Conservation (phyloP, 2,797 vertebrate species). For the Lutjanus argentimaculatus region DNA sequence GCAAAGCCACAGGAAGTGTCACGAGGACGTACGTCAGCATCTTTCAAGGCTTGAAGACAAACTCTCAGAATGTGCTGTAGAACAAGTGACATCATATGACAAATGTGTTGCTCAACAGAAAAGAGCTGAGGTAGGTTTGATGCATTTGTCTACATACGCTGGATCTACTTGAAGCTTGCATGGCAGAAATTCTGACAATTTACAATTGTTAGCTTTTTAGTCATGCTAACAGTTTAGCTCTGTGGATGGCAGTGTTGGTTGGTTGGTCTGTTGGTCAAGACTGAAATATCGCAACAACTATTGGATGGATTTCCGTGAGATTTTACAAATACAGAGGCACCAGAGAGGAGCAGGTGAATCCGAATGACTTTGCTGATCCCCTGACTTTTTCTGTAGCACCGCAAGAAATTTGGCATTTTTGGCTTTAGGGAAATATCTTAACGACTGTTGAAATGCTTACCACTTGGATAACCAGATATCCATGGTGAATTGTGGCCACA, state of each 20-base stretch:
- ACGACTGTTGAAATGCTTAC: no score
- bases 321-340: background rate
- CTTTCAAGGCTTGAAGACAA: constrained; percentile 82
- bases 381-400: no score
- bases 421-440: no score
- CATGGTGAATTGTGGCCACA: no score
- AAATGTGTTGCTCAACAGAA: constrained; percentile 86
- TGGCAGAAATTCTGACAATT: background rate
- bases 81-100: constrained; percentile 85
- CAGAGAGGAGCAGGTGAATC: background rate
- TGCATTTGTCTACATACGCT: background rate
- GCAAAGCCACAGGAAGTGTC: constrained; percentile 79
- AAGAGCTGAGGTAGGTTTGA: constrained; percentile 84
- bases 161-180: background rate
- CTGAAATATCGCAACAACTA: background rate
- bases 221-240: background rate
- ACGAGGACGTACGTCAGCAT: constrained; percentile 80
- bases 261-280: background rate
- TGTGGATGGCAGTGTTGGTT: background rate
- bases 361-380: no score
- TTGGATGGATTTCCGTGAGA: background rate
- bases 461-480: no score
- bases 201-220: background rate
- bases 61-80: constrained; percentile 80
- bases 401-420: no score